Evolutionary conservation across 2,797 vertebrate species (phyloP).

Genomic region (Coreius guichenoti): DNA sequence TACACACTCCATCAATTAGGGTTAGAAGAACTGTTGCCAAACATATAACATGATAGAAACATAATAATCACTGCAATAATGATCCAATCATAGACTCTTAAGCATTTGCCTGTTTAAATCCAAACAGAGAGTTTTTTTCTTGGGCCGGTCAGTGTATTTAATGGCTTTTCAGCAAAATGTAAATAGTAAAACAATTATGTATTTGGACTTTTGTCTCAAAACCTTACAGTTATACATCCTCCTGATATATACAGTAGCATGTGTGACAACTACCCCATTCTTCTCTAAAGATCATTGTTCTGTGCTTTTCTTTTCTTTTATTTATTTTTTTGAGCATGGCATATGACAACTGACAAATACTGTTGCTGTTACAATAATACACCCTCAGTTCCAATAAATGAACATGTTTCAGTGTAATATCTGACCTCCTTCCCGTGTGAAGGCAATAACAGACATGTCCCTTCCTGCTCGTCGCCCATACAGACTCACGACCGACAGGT

Average conservation of each 20-base stretch:
- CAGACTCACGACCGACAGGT: conserved; percentile 57
- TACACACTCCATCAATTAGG: no score
- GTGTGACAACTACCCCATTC: not conserved
- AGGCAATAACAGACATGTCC: conserved; percentile 34
- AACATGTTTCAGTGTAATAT: not conserved
- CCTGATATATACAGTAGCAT: not conserved
- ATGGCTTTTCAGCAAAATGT: not conserved
- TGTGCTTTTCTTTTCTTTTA: not conserved
- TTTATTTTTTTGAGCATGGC: not conserved
- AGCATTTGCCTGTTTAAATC: no score
- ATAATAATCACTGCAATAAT: no score
- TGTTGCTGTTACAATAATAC: not conserved
- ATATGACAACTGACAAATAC: not conserved
- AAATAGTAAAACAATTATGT: not conserved
- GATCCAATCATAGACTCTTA: no score
- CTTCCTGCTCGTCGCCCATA: conserved; percentile 12
- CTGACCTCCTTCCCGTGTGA: conserved; percentile 66
- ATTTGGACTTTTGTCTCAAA: not conserved
- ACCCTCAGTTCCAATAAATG: not conserved
- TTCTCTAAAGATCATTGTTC: not conserved
- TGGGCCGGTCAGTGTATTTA: no score
- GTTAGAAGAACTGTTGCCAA: no score
- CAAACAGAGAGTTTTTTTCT: no score
- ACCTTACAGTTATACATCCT: not conserved
- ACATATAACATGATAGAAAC: no score